Conservation (phyloP, 2,113 vertebrate species). For the Diphyllodes magnificus region DNA sequence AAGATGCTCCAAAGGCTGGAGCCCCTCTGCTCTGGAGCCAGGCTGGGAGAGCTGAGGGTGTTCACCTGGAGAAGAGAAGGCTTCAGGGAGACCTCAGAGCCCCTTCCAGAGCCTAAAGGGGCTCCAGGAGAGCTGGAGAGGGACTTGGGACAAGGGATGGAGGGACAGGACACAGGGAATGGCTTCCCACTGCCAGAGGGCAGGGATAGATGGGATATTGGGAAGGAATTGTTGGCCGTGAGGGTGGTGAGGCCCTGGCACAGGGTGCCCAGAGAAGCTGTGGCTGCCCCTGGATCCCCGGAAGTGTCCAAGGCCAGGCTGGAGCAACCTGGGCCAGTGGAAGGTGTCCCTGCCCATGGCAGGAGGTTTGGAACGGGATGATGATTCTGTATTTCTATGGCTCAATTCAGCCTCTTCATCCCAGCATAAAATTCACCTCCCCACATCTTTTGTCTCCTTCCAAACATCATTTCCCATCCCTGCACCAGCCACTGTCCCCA, state of each 20-base stretch:
- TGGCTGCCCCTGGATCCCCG: background rate
- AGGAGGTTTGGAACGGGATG: accelerated
- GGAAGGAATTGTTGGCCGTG: background rate
- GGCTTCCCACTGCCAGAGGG: background rate
- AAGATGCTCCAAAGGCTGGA: background rate
- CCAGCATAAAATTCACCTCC: background rate
- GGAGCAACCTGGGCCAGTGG: accelerated
- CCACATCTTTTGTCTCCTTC: accelerated
- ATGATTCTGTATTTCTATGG: background rate
- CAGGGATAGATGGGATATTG: accelerated
- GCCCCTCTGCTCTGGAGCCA: background rate
- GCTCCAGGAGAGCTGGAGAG: background rate
- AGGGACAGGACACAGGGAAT: background rate
- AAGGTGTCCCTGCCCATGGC: accelerated
- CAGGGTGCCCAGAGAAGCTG: accelerated
- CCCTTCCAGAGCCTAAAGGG: background rate
- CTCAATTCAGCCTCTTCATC: background rate
- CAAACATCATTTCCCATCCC: background rate
- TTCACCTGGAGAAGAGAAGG: accelerated
- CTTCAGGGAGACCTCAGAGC: background rate
- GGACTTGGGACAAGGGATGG: background rate
- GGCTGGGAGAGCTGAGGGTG: background rate
- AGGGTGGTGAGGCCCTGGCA: background rate
- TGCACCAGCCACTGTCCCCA: background rate
- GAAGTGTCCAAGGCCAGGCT: background rate